Conservation (phyloP, 2,797 vertebrate genomes). For the Heteromormyrus szaboi region DNA sequence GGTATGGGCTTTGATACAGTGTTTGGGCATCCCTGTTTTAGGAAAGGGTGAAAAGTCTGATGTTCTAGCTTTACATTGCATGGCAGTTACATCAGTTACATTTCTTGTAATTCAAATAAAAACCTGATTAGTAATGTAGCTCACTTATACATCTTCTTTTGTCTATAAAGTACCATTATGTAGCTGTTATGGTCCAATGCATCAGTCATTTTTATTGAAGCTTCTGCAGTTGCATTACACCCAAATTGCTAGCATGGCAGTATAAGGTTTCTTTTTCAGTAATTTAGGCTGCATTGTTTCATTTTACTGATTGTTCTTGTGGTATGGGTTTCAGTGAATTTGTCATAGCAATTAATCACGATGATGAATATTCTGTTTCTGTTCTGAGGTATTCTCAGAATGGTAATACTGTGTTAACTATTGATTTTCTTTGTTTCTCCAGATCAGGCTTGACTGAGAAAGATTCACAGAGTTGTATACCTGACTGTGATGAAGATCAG, state of each 20-base stretch:
- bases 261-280: not conserved
- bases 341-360: not conserved
- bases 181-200: not conserved
- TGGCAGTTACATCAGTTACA: not conserved
- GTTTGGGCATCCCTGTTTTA: not conserved
- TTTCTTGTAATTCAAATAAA: not conserved
- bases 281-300: not conserved
- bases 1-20: not conserved
- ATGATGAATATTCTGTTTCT: not conserved
- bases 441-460: constrained; percentile 69
- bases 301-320: not conserved
- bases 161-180: not conserved
- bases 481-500: constrained; percentile 53
- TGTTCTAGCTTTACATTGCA: not conserved
- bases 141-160: not conserved
- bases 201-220: not conserved
- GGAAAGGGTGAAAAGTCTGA: not conserved
- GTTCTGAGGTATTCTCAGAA: not conserved
- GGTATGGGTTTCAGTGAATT: not conserved
- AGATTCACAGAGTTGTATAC: constrained; percentile 58
- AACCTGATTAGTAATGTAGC: not conserved
- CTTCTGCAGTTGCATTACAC: not conserved
- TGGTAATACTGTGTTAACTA: not conserved
- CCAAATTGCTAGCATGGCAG: not conserved
- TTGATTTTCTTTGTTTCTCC: constrained; percentile 36